These are phyloP conservation scores for Chromobotia macracanthus DNA, from an alignment of 2,797 vertebrate genomes.

Conservation along the genomic window DNA sequence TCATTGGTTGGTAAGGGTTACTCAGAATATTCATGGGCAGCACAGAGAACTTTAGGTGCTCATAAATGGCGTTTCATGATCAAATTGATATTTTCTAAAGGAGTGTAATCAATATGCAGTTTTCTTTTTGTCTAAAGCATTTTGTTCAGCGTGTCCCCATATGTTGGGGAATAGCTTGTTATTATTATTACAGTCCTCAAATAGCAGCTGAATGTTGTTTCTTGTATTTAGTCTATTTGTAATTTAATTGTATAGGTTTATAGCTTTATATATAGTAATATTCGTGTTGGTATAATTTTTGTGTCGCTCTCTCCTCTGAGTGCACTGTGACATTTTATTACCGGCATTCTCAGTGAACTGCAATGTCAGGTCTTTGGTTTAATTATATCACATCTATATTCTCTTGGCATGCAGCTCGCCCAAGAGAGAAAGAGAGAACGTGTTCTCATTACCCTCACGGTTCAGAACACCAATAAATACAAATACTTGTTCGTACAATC, in stretches of 20 bases:
- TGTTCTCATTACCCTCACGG: constrained; percentile 44
- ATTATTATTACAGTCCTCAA: neutral
- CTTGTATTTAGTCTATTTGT: constrained; percentile 12
- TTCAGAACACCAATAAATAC: constrained; percentile 50
- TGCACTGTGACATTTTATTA: constrained; percentile 40
- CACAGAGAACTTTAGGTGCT: neutral
- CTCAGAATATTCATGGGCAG: neutral
- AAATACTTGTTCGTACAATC: constrained; percentile 47
- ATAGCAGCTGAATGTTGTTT: neutral
- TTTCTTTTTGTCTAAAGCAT: neutral
- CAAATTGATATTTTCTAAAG: neutral
- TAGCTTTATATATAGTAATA: constrained; percentile 18
- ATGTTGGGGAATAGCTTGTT: neutral
- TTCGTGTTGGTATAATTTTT: constrained; percentile 35
- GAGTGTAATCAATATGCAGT: neutral
- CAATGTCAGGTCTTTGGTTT: constrained; percentile 46
- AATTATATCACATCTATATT: constrained; percentile 53
- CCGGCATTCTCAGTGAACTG: constrained; percentile 36
- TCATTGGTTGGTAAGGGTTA: constrained; percentile 6
- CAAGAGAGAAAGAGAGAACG: constrained; percentile 28
- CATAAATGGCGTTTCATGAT: neutral
- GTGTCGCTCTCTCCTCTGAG: constrained; percentile 7
- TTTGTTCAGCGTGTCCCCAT: neutral
- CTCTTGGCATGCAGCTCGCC: constrained; percentile 32
- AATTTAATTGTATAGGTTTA: constrained; percentile 25